phyloP scores from a whole-genome alignment of 1,140 invertebrate genomes.

The Neoseiulus cucumeris region DNA sequence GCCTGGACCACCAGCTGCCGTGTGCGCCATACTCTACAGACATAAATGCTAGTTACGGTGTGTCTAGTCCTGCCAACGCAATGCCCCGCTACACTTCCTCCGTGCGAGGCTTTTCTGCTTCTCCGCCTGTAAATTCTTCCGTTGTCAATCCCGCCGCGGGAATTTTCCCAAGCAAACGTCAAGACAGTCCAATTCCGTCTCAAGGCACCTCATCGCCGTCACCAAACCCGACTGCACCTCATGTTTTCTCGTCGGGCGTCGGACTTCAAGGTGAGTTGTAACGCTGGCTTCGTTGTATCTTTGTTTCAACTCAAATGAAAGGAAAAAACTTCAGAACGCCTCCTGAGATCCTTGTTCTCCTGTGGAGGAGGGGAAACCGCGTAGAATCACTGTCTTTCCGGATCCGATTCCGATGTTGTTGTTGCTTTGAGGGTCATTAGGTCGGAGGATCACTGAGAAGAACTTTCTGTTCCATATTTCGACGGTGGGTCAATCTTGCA shows the following conservation, averaged over 20 bases:
- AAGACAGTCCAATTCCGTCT: neutral
- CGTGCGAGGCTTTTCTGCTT: neutral
- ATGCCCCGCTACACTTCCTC: slow-evolving; percentile 7
- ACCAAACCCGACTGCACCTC: neutral
- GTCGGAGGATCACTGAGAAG: too few relatives aligned
- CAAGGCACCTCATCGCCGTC: slow-evolving; percentile 4
- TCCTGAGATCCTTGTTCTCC: too few relatives aligned
- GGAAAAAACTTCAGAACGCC: too few relatives aligned
- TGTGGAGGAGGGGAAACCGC: too few relatives aligned
- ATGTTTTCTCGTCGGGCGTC: neutral
- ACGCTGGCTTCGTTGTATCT: neutral
- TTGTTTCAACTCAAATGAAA: too few relatives aligned
- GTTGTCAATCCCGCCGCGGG: neutral
- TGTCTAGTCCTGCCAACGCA: neutral
- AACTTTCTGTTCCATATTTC: too few relatives aligned
- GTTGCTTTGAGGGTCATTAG: too few relatives aligned
- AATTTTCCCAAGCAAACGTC: neutral
- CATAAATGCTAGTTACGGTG: neutral
- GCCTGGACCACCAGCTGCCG: slow-evolving; percentile 5
- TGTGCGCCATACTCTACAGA: neutral
- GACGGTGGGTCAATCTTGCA: too few relatives aligned
- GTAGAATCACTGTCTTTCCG: too few relatives aligned
- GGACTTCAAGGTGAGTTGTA: slow-evolving; percentile 2
- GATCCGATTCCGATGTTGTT: too few relatives aligned
- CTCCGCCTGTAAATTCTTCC: neutral